A percentile compares a stretch with the other conserved stretches of the same genome.
These are phyloP conservation scores for Margaritifera margaritifera DNA, from an alignment of 2,888 invertebrate genomes.

Conservation along the genomic window DNA sequence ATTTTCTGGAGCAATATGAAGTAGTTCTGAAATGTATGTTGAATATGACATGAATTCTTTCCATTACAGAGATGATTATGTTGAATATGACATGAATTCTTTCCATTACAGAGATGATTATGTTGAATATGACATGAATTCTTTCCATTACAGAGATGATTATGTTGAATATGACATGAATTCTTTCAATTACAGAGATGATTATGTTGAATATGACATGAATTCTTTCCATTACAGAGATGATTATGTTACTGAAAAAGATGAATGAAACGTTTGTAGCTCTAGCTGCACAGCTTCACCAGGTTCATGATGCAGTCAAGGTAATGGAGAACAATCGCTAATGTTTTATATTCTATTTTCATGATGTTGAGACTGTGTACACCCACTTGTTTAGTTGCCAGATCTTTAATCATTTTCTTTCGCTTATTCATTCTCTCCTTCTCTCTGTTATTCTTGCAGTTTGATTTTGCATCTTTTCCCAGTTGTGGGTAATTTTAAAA, in stretches of 20 bases:
- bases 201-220: no score
- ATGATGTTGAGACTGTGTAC: background rate
- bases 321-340: conserved; percentile 43
- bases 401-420: no score
- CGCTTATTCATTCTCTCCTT: no score
- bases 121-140: no score
- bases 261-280: conserved; percentile 90
- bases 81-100: background rate
- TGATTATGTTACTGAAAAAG: conserved; percentile 84
- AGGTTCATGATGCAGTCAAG: conserved; percentile 83
- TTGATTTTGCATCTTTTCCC: no score
- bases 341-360: background rate
- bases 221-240: conserved; percentile 76
- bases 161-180: background rate
- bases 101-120: background rate
- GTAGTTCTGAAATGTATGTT: no score
- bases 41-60: background rate
- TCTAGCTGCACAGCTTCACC: conserved; percentile 88
- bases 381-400: background rate
- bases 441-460: no score
- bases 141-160: background rate
- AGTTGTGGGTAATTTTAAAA: no score
- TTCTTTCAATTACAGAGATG: background rate
- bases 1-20: no score
- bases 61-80: background rate